Percentiles rank a stretch among this genome's conserved stretches.
Evolutionary conservation across 2,888 invertebrate species (phyloP).

Genomic region (Eristalis pertinax): DNA sequence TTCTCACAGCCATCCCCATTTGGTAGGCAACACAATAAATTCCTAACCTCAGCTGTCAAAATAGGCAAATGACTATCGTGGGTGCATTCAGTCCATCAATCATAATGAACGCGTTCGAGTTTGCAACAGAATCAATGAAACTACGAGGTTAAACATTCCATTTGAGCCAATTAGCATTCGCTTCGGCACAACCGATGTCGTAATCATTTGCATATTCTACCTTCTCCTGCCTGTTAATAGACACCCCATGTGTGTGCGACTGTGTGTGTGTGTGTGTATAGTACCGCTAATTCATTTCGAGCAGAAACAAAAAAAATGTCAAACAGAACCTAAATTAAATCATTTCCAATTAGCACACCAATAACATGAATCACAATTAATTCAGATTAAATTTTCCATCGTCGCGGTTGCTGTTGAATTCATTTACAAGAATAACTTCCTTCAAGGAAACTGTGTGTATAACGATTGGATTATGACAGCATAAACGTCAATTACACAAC

Average conservation of each 20-base stretch:
- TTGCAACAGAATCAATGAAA: neutral
- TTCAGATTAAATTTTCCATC: constrained; percentile 1
- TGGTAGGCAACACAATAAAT: neutral
- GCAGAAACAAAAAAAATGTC: no score
- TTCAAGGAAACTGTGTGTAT: neutral
- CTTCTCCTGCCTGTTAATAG: neutral
- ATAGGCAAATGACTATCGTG: neutral
- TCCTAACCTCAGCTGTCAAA: neutral
- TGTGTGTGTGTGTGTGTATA: neutral
- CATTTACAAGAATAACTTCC: constrained; percentile 35
- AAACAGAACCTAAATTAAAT: neutral
- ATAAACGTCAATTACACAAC: constrained; percentile 5
- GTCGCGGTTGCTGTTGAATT: neutral
- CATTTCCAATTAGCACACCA: constrained; percentile 38
- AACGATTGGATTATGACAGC: neutral
- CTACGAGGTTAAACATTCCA: neutral
- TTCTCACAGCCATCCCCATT: neutral
- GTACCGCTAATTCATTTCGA: neutral
- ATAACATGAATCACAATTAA: constrained; percentile 20
- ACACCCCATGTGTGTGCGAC: neutral
- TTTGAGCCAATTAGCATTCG: neutral
- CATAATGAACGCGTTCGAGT: neutral
- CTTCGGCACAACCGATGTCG: neutral
- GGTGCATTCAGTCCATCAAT: neutral
- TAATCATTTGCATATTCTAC: neutral